Evolutionary conservation across 2,797 vertebrate species (phyloP).

Genomic region (Discoglossus pictus): DNA sequence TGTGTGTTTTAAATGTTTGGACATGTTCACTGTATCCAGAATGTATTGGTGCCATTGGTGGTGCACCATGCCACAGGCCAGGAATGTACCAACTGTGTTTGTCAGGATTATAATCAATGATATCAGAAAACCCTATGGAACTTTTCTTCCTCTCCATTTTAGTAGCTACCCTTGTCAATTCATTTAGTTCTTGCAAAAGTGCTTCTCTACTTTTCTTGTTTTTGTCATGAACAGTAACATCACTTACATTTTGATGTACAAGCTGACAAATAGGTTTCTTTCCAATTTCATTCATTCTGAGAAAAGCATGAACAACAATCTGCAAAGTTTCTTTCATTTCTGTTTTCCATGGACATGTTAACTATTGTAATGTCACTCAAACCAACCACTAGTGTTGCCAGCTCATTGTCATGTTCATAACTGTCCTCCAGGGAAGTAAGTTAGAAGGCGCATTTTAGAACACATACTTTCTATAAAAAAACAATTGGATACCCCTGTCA

Average conservation of each 20-base stretch:
- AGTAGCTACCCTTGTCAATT: slow-evolving; percentile 48
- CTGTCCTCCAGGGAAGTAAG: slow-evolving; percentile 52
- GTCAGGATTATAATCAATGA: slow-evolving; percentile 61
- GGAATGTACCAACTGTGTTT: slow-evolving; percentile 63
- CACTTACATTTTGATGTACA: slow-evolving; percentile 58
- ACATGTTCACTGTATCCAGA: slow-evolving; percentile 68
- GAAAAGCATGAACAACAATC: slow-evolving; percentile 61
- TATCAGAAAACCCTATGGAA: slow-evolving; percentile 51
- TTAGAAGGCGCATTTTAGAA: too few species aligned
- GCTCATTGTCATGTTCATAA: slow-evolving; percentile 63
- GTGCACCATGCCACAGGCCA: slow-evolving; percentile 67
- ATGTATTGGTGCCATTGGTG: slow-evolving; percentile 64
- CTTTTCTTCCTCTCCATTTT: slow-evolving; percentile 55
- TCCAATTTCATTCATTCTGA: slow-evolving; percentile 56
- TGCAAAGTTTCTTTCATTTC: slow-evolving; percentile 61
- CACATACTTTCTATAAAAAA: too few species aligned
- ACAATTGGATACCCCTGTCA: too few species aligned
- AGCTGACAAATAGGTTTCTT: slow-evolving; percentile 63
- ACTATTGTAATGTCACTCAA: slow-evolving; percentile 64
- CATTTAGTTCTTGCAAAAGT: slow-evolving; percentile 46
- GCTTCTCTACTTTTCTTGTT: slow-evolving; percentile 52
- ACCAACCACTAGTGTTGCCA: slow-evolving; percentile 64
- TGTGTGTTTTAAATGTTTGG: slow-evolving; percentile 69
- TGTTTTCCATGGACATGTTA: slow-evolving; percentile 56
- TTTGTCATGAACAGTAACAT: slow-evolving; percentile 40